Base-by-base conservation (phyloP, 1,140 invertebrate genomes). In the Cardiocondyla obscurior region DNA sequence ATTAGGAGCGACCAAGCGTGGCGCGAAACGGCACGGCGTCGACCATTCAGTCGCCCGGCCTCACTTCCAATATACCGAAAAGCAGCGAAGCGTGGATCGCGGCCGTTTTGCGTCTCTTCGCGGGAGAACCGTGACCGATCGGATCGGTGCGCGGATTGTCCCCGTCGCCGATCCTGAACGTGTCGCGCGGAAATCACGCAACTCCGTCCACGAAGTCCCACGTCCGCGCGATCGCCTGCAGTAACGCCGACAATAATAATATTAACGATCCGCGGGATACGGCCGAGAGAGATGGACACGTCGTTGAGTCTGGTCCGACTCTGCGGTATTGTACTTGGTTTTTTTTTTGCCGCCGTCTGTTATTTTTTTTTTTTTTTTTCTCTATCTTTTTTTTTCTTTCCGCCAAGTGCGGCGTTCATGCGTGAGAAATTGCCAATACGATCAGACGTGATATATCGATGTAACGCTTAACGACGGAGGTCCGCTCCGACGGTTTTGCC, bases 1-100 rank as follows among this genome's bases (percentile, higher is more conserved):
- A 94, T 93, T 93, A 93, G 91, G 88, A 85, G 91, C 93, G 92
- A 89, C 89, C 90, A 92, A 93, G 90, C 93, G 93, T 94, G 90
- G 84, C 88, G 69, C 85, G 82, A 88, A 81, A 81, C 83, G 74
- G 82, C 57, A 65, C 84, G 79, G 77, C 85, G 51, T 36, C 58
- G 70, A 55, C 57, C 28, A 22, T 81, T 74, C 33, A 46, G 60
- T 65, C 72, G 84, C 77, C 87, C 89, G 89, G 89, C 88, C 89
- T 91, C 88, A 89, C 90, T 88, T 88, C 89, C 91, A 92, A 94
- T 93, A 92, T 93, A 93, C 84, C 89, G 76, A 90, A 89, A 91
- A 89, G 79, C 93, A 92, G 74, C 90, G 87, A 85, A 93, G 89
- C 92, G 92, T 93, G 87, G 81, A 64, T 84, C 89, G 89, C 72